These are phyloP conservation scores for Prinia subflava DNA, from an alignment of 2,113 vertebrate species.

Conservation along the genomic window DNA sequence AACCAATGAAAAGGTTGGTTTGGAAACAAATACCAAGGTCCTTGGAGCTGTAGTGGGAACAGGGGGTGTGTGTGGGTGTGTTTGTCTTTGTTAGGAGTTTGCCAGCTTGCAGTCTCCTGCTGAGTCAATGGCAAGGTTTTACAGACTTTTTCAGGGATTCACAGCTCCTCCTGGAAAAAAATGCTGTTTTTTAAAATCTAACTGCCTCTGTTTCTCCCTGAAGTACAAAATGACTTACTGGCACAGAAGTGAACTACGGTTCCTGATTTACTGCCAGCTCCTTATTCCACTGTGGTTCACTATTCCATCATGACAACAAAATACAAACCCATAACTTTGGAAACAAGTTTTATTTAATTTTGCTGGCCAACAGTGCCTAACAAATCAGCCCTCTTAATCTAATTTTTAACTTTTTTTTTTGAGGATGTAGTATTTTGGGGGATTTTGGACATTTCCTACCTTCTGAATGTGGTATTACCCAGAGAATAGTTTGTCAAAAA, in stretches of 20 bases:
- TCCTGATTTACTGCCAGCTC: not conserved
- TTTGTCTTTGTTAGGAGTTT: not conserved
- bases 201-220: not conserved
- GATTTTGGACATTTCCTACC: not conserved
- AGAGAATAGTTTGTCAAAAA: not conserved
- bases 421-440: rapidly evolving
- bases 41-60: not conserved
- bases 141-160: not conserved
- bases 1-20: not conserved
- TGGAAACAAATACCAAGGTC: not conserved
- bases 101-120: not conserved
- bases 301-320: not conserved
- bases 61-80: rapidly evolving
- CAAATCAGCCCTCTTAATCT: not conserved
- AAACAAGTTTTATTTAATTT: not conserved
- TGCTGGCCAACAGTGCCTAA: not conserved
- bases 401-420: not conserved
- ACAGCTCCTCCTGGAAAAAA: not conserved
- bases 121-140: not conserved
- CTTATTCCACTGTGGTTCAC: not conserved
- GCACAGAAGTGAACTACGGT: not conserved
- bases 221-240: not conserved
- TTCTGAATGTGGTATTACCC: not conserved
- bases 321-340: not conserved
- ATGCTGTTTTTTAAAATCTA: not conserved